phyloP scores from a whole-genome alignment of 2,797 vertebrate species.

The Oreochromis grahami region DNA sequence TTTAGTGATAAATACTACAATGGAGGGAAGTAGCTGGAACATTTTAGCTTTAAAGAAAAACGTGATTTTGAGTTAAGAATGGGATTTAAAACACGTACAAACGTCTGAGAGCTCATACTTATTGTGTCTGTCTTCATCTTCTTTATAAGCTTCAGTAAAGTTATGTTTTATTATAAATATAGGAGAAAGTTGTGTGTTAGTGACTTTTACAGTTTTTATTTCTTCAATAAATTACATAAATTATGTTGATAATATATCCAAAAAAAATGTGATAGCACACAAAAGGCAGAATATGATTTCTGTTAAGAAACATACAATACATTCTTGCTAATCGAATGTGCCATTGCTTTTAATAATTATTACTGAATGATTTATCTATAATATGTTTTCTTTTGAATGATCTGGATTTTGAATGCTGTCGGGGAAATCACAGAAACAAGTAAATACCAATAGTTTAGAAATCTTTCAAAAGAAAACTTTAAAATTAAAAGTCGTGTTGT shows the following conservation, averaged over 20 bases:
- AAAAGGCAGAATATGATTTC: background rate
- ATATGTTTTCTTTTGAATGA: background rate
- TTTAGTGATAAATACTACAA: background rate
- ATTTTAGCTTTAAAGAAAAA: background rate
- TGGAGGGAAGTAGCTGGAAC: background rate
- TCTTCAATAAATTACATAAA: constrained; percentile 49
- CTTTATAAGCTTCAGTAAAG: background rate
- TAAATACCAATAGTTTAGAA: background rate
- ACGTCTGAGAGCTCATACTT: background rate
- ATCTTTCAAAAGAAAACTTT: background rate
- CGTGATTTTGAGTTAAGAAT: background rate
- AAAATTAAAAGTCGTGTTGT: background rate
- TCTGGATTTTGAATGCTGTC: background rate
- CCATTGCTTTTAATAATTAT: background rate
- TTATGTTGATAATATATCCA: background rate
- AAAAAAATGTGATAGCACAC: background rate
- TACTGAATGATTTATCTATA: background rate
- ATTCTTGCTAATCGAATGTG: background rate
- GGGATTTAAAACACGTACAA: background rate
- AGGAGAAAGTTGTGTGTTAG: background rate
- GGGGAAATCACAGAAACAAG: background rate
- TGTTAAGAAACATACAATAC: background rate
- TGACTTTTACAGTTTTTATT: constrained; percentile 54
- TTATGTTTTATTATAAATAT: constrained; percentile 52
- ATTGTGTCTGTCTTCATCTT: background rate